Evolutionary conservation across 2,888 invertebrate species (phyloP).

Genomic region (Tryphoninae sp.): DNA sequence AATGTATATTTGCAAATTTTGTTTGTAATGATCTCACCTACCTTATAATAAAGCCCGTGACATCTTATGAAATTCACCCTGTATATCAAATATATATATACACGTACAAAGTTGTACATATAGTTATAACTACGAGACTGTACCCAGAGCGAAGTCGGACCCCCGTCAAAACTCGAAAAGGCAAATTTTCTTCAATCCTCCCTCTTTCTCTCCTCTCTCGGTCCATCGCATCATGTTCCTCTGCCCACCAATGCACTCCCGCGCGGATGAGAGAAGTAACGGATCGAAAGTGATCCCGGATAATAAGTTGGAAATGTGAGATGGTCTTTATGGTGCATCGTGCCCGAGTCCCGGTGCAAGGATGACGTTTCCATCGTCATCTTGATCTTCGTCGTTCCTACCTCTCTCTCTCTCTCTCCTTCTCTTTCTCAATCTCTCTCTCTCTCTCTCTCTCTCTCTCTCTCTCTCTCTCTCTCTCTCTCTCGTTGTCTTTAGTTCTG

Average conservation of each 20-base stretch:
- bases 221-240: too few species aligned
- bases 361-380: constrained; percentile 47
- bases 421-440: constrained; percentile 2
- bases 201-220: too few species aligned
- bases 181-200: constrained; percentile 66
- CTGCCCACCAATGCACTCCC: too few species aligned
- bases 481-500: too few species aligned
- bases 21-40: too few species aligned
- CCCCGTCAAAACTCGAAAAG: constrained; percentile 70
- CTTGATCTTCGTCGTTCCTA: constrained; percentile 25
- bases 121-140: not conserved
- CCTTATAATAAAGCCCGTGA: too few species aligned
- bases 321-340: constrained; percentile 8
- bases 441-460: not conserved
- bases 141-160: constrained; percentile 68
- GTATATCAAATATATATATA: too few species aligned
- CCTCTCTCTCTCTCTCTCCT: not conserved
- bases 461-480: not conserved
- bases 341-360: constrained; percentile 24
- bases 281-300: constrained; percentile 53
- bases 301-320: constrained; percentile 54
- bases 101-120: not conserved
- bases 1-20: too few species aligned
- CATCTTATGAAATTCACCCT: too few species aligned
- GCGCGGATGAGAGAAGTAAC: constrained; percentile 33